A percentile compares a stretch with the other conserved stretches of the same genome.
Conservation (phyloP, 2,113 vertebrate genomes). For the Fulmarus glacialis region DNA sequence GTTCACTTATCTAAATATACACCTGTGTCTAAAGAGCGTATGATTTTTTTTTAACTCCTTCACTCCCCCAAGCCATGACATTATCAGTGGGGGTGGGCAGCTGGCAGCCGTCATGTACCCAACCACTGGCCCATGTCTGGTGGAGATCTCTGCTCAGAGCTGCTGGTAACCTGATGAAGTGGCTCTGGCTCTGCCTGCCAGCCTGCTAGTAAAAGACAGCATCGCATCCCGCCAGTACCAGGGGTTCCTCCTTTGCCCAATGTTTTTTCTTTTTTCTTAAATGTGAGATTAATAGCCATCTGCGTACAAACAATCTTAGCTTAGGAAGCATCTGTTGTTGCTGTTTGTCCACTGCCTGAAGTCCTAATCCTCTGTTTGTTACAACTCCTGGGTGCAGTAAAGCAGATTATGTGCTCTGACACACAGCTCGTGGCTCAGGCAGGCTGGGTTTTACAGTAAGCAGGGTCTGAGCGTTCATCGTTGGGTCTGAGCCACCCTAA, state of each 20-base stretch:
- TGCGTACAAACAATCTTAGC: neutral
- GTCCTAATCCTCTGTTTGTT: neutral
- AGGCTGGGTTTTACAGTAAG: neutral
- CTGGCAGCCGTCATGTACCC: neutral
- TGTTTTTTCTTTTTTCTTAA: neutral
- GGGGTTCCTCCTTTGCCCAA: neutral
- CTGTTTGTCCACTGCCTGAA: neutral
- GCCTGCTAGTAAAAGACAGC: neutral
- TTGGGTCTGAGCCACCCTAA: neutral
- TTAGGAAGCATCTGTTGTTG: neutral
- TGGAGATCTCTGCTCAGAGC: neutral
- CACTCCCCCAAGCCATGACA: neutral
- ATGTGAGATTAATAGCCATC: neutral
- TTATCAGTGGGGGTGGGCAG: neutral
- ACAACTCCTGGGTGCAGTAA: neutral
- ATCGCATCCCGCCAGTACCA: neutral
- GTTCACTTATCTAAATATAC: neutral
- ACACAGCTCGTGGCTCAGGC: neutral
- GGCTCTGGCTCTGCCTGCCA: neutral
- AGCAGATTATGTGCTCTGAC: neutral
- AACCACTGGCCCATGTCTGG: rapidly evolving
- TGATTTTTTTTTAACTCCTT: neutral
- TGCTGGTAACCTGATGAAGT: rapidly evolving
- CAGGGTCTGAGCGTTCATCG: neutral
- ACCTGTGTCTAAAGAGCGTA: neutral